Evolutionary conservation across 2,888 invertebrate species (phyloP), one percentile per base, ranked within the genome.

Genomic region (Barypeithes pellucidus): DNA sequence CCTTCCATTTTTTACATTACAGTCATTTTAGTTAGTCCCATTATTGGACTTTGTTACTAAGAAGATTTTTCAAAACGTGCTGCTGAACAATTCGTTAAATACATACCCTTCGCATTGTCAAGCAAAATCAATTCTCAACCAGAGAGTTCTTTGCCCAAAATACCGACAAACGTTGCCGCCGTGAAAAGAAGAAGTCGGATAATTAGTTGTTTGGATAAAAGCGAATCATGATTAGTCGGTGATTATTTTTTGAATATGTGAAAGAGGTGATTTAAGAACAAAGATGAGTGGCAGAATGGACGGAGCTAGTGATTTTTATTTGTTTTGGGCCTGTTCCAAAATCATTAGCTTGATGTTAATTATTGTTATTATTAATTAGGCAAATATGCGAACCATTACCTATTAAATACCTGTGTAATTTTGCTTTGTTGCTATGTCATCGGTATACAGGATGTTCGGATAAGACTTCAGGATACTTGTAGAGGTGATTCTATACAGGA

Each of bases 121-220:
- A 39, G 57, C 20, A 41, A 69, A 69, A 69, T 69, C 69, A 69
- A 69, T 69, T 69, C 69, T 61, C 52, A 16, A 39, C 11, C 69
- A 9, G 52, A n/a, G 52, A 29, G 29, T 18, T 39, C 33, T 61
- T 69, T 50, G 36, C 12, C 20, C 43, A 22, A 50, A 18, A 43
- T 18, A 14, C 69, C 69, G 69, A 62, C 69, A 69, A 69, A 69
- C 18, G 41, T 5, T n/a, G 39, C 69, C 69, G 62, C 61, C 43
- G 52, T 60, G 69, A 50, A 69, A 47, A 62, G 69, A 62, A 69
- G 69, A 36, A 69, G 69, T 50, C 61, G 22, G 61, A 41, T 69
- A 69, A 69, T 69, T 69, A 69, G 69, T 69, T 69, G 69, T 69
- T 69, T 61, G 69, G 41, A 69, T 61, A 69, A 69, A 62, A 52